Evolutionary conservation across 2,113 vertebrate species (phyloP).

Genomic region (Datnioides undecimradiatus): DNA sequence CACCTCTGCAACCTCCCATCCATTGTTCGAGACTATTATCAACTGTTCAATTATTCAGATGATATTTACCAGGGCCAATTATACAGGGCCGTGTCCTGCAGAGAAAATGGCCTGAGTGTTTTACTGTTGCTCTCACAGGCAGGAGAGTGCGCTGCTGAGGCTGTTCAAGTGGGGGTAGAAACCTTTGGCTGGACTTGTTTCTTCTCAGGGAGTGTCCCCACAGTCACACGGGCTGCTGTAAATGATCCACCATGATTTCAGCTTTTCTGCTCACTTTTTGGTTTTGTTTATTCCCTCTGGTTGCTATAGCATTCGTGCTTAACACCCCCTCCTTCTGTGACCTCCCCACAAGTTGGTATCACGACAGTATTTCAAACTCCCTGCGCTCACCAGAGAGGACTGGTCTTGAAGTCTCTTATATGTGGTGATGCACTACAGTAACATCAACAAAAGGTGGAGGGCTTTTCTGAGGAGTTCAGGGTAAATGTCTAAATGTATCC

Average conservation of each 20-base stretch:
- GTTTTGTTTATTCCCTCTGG: neutral
- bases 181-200: constrained; percentile 49
- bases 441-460: neutral
- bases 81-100: constrained; percentile 80
- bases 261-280: neutral
- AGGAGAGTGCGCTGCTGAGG: constrained; percentile 71
- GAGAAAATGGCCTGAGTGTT: constrained; percentile 82
- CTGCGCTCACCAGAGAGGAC: neutral
- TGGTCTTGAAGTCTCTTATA: neutral
- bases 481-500: constrained; percentile 50
- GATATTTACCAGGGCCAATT: constrained; percentile 86
- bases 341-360: neutral
- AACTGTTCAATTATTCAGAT: constrained; percentile 86
- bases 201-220: constrained; percentile 65
- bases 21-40: constrained; percentile 84
- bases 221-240: constrained; percentile 27
- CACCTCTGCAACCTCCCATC: constrained; percentile 83
- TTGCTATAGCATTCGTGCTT: constrained; percentile 15
- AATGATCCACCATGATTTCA: constrained; percentile 26
- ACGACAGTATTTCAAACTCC: neutral
- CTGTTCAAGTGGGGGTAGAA: constrained; percentile 71
- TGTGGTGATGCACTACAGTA: neutral
- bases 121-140: constrained; percentile 77
- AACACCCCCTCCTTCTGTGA: neutral
- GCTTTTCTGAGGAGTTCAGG: constrained; percentile 16